Conservation (phyloP, 37 sponge, comb jelly and placozoan species). For the Crambe crambe region DNA sequence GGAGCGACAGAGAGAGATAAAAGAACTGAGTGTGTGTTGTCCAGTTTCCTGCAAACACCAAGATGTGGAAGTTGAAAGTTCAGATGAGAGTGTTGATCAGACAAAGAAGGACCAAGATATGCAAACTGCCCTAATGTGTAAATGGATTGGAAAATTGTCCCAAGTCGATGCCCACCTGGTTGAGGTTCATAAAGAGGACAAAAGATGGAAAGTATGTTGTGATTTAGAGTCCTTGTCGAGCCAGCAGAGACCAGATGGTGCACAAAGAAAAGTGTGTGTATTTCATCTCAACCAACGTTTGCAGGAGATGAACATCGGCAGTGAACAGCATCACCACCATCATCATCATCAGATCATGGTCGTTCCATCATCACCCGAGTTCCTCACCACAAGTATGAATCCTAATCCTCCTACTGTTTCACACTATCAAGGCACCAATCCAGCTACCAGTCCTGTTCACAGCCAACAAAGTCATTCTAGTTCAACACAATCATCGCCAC, state of each 20-base stretch:
- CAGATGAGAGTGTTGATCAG: too few species aligned
- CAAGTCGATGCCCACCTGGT: slow-evolving; percentile 6
- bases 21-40: slow-evolving; percentile 10
- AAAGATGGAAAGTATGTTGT: neutral
- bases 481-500: too few species aligned
- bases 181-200: neutral
- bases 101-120: neutral
- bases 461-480: too few species aligned
- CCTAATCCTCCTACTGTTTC: too few species aligned
- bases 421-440: too few species aligned
- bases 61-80: neutral
- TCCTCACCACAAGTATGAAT: too few species aligned
- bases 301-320: neutral
- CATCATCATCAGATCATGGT: neutral
- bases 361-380: too few species aligned
- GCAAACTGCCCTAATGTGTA: neutral
- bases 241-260: too few species aligned
- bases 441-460: too few species aligned
- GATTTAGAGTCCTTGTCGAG: neutral
- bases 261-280: neutral
- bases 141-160: slow-evolving; percentile 24
- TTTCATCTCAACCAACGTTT: neutral
- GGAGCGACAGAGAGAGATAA: slow-evolving; percentile 37
- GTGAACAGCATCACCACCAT: neutral
- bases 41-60: neutral